phyloP scores from a whole-genome alignment of 2,797 vertebrate species.

The Manis crassicaudata region DNA sequence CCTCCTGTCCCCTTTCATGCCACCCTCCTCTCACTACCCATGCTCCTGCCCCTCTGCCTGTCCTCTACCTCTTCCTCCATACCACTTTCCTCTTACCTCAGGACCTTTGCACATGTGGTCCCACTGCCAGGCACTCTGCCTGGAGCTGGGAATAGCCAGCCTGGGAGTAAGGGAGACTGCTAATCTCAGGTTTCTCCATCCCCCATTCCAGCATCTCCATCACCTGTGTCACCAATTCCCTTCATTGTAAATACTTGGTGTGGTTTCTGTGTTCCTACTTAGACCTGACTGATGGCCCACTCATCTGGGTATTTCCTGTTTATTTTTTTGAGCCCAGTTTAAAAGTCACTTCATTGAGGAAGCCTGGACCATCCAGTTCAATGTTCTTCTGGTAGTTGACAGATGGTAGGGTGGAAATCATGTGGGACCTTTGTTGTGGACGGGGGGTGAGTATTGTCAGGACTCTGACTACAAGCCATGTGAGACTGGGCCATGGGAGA shows the following conservation, averaged over 20 bases:
- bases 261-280: neutral
- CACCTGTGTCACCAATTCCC: neutral
- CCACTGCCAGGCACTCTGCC: neutral
- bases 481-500: neutral
- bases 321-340: slow-evolving; percentile 37
- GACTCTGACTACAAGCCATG: neutral
- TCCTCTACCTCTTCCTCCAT: neutral
- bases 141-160: neutral
- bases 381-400: neutral
- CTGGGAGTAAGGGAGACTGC: too few species aligned
- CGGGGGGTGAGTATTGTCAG: too few species aligned
- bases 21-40: neutral
- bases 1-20: neutral
- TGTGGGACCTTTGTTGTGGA: neutral
- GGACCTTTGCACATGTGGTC: neutral
- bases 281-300: neutral
- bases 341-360: neutral
- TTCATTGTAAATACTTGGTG: neutral
- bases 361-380: neutral
- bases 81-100: neutral
- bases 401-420: too few species aligned
- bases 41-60: neutral
- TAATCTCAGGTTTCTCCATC: neutral
- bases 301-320: neutral
- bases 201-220: neutral